phyloP scores from a whole-genome alignment of 2,113 vertebrate species.

The Lanius collurio region DNA sequence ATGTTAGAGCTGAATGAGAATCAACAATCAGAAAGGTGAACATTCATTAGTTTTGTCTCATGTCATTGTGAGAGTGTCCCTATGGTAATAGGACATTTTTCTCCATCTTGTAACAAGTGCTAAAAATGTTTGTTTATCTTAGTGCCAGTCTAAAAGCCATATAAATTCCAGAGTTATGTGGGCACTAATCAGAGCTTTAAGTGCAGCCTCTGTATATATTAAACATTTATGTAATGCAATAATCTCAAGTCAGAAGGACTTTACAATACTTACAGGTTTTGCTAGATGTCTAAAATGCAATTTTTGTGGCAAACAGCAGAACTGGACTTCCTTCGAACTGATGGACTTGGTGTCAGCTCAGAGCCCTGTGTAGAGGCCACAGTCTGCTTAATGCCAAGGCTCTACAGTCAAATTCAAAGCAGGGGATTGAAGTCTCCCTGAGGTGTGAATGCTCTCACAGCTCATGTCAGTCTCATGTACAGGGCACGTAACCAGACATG shows the following conservation, averaged over 20 bases:
- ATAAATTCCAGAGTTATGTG: background rate
- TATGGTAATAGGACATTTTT: background rate
- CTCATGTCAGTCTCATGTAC: background rate
- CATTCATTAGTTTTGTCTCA: background rate
- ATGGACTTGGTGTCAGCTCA: background rate
- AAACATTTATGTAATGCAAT: conserved; percentile 26
- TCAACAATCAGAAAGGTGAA: background rate
- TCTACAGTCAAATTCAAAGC: background rate
- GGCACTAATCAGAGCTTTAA: background rate
- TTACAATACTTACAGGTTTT: conserved; percentile 36
- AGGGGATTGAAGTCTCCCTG: background rate
- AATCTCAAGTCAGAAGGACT: background rate
- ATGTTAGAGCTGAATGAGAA: background rate
- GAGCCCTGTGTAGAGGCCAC: background rate
- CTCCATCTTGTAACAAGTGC: background rate
- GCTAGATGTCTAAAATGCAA: conserved; percentile 28
- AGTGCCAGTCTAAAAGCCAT: background rate
- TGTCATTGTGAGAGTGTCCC: background rate
- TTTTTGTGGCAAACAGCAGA: background rate
- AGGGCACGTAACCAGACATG: background rate
- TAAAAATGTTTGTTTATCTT: background rate
- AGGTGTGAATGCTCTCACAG: fast-evolving
- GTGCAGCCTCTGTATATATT: background rate
- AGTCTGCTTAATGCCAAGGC: background rate
- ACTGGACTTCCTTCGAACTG: background rate